Evolutionary conservation across 2,888 invertebrate species (phyloP).

Genomic region (Pseudanteris insignis): DNA sequence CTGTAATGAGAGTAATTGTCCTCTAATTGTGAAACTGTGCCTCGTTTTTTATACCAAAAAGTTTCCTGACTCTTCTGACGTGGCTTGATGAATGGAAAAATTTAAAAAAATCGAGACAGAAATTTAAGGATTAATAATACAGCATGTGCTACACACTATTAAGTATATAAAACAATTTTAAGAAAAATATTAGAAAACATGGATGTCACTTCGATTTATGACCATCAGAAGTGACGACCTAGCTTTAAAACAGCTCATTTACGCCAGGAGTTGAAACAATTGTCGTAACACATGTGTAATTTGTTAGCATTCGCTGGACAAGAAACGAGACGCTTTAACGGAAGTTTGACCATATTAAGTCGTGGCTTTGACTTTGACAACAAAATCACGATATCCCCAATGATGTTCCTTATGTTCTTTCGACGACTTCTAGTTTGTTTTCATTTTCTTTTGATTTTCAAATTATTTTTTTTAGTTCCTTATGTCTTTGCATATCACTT

Average conservation of each 20-base stretch:
- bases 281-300: slow-evolving; percentile 55
- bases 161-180: too few species aligned
- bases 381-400: slow-evolving; percentile 55
- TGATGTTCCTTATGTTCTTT: slow-evolving; percentile 61
- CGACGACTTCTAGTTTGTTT: slow-evolving; percentile 53
- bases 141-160: too few species aligned
- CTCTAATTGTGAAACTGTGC: slow-evolving; percentile 65
- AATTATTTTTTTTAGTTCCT: background rate
- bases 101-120: too few species aligned
- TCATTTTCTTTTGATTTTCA: background rate
- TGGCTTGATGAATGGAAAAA: slow-evolving; percentile 37
- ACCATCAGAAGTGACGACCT: slow-evolving; percentile 9
- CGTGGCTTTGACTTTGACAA: slow-evolving; percentile 33
- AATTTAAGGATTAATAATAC: too few species aligned
- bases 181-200: slow-evolving; percentile 4
- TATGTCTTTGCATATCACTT: background rate
- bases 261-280: slow-evolving; percentile 35
- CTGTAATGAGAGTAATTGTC: slow-evolving; percentile 50
- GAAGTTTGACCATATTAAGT: slow-evolving; percentile 43
- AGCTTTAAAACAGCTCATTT: too few species aligned
- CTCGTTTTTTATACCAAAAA: slow-evolving; percentile 62
- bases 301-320: slow-evolving; percentile 51
- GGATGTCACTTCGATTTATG: slow-evolving; percentile 25
- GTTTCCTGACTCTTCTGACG: slow-evolving; percentile 55
- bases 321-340: slow-evolving; percentile 41